Conservation (phyloP, 2,797 vertebrate genomes). For the Capromys pilorides region DNA sequence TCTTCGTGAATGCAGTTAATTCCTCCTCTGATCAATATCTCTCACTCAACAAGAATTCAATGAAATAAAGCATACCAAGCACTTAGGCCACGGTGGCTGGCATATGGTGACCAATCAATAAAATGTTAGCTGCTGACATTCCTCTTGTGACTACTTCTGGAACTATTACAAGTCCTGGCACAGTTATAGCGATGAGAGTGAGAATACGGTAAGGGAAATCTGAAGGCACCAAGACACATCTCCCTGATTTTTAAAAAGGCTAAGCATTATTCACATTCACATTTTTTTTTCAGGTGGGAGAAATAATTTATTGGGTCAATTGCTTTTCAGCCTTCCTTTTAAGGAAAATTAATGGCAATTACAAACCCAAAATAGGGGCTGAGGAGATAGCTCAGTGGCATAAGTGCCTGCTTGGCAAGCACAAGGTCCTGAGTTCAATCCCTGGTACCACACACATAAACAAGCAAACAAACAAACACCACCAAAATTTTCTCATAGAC, state of each 20-base stretch:
- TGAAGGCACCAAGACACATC: background rate
- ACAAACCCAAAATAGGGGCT: background rate
- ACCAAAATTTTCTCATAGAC: conserved; percentile 20
- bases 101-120: background rate
- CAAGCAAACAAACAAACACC: too few species aligned
- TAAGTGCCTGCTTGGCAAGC: too few species aligned
- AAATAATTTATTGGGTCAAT: conserved; percentile 62
- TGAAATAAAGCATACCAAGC: background rate
- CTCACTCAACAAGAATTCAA: conserved; percentile 5
- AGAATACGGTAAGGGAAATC: background rate
- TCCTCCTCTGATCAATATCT: conserved; percentile 20
- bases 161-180: background rate
- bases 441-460: too few species aligned
- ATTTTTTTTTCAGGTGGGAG: conserved; percentile 23
- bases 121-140: background rate
- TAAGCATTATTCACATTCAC: conserved; percentile 28
- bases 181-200: background rate
- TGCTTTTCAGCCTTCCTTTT: conserved; percentile 42
- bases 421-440: too few species aligned
- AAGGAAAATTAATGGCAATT: conserved; percentile 53
- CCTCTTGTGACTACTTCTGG: background rate
- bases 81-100: conserved; percentile 9
- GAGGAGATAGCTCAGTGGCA: too few species aligned
- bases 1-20: background rate
- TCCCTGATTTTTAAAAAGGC: conserved; percentile 1